Evolutionary conservation across 2,888 invertebrate genomes (phyloP).

Genomic region (Oligia fasciuncula): DNA sequence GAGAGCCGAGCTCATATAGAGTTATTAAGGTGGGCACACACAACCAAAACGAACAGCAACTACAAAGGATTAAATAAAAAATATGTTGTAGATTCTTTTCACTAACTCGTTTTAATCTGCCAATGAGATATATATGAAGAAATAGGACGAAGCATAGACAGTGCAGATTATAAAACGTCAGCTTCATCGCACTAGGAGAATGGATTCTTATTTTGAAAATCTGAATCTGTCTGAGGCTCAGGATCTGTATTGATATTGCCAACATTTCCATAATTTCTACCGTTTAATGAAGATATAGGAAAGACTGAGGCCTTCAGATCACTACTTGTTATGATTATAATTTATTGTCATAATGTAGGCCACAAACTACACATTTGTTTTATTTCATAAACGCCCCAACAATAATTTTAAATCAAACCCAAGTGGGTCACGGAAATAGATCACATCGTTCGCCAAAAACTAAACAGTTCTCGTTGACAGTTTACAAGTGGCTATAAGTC

Average conservation of each 20-base stretch:
- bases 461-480: constrained; percentile 35
- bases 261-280: too few species aligned
- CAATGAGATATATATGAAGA: not conserved
- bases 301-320: not conserved
- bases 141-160: not conserved
- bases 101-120: not conserved
- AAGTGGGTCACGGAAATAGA: constrained; percentile 50
- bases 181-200: not conserved
- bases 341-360: not conserved
- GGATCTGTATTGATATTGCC: not conserved
- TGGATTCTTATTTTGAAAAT: not conserved
- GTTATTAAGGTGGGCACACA: constrained; percentile 30
- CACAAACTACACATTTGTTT: constrained; percentile 22
- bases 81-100: not conserved
- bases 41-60: not conserved
- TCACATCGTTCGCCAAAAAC: constrained; percentile 45
- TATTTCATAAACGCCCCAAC: constrained; percentile 23
- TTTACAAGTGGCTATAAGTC: constrained; percentile 33
- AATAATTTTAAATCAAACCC: constrained; percentile 43
- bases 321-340: not conserved
- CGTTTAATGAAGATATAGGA: not conserved
- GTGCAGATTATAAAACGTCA: not conserved
- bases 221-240: not conserved
- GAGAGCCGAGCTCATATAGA: constrained; percentile 33
- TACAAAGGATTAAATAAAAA: not conserved